These are phyloP conservation scores for Coelinius sp. DNA, from an alignment of 2,888 invertebrate genomes.

Conservation along the genomic window DNA sequence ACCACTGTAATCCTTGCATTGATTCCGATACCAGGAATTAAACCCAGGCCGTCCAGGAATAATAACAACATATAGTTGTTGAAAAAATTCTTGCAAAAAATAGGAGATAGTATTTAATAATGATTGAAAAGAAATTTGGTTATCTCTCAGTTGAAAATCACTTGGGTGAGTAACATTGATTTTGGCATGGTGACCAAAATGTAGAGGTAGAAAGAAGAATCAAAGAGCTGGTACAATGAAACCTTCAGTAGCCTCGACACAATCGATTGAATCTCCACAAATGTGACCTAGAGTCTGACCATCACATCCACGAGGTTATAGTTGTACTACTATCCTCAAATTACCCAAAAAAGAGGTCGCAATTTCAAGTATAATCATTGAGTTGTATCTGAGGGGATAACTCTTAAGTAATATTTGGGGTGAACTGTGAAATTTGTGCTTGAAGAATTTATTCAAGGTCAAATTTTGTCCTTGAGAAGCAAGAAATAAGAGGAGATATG, in stretches of 20 bases:
- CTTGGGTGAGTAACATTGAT: background rate
- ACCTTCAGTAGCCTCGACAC: background rate
- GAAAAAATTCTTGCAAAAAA: too few relatives aligned
- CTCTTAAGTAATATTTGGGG: too few relatives aligned
- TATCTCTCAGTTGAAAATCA: background rate
- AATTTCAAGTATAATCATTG: background rate
- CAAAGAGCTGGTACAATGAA: background rate
- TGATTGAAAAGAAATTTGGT: background rate
- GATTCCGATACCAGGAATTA: too few relatives aligned
- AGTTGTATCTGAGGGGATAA: too few relatives aligned
- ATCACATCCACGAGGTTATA: background rate
- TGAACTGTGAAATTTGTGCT: too few relatives aligned
- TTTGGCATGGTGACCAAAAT: background rate
- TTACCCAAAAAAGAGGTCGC: constrained; percentile 34
- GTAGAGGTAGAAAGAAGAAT: background rate
- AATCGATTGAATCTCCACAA: constrained; percentile 13
- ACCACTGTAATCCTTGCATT: too few relatives aligned
- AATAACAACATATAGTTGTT: too few relatives aligned
- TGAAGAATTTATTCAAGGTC: too few relatives aligned
- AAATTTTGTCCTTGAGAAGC: too few relatives aligned
- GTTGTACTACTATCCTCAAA: constrained; percentile 21
- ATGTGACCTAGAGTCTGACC: background rate
- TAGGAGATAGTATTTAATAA: too few relatives aligned
- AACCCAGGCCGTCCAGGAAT: too few relatives aligned
- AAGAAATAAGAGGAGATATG: too few relatives aligned